Evolutionary conservation across 2,888 invertebrate species (phyloP), one percentile per base, ranked within the genome.

Genomic region (Taphrorychus bicolor): DNA sequence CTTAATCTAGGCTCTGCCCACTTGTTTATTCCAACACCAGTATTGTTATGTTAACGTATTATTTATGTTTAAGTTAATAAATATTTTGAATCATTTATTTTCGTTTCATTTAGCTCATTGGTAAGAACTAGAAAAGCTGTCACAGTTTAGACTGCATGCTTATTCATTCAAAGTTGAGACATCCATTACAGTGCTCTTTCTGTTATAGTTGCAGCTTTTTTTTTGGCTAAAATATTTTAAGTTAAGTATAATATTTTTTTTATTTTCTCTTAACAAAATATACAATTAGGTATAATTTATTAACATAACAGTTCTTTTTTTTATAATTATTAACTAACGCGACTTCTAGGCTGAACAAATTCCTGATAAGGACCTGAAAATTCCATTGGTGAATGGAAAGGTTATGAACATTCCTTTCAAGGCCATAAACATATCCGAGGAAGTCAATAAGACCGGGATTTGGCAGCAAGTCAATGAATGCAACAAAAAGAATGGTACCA

Each of bases 391-490:
- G 59, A 94, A 94, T 81, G 95, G 95, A 58, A 94, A 94, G 80
- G 90, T 95, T 62, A 92, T 95, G 89, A 64, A 94, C 79, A 94
- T 95, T 73, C 94, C 94, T 1, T 82, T 93, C 71, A 87, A 91
- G 32, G 90, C 92, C 32, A 93, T 95, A 75, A 95, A 95, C 80
- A 93, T 97, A 78, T 91, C 95, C 4, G 96, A 97, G 81, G 97
- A 97, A 82, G 93, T 97, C 63, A 92, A 95, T 79, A 94, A 94
- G 81, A 92, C 93, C 22, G 93, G 95, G 24, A 92, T 97, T 77
- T 98, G 97, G 97, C 93, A 94, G 78, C 93, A 94, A 82, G 91
- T 94, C 11, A 94, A 93, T 80, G 90, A 89, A 76, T 86, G 85
- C 70, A 85, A 84, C 72, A 84, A 84, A 54, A 77, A 77, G 71